Base-by-base conservation (phyloP, 2,797 vertebrate genomes). In the Ispidina picta region DNA sequence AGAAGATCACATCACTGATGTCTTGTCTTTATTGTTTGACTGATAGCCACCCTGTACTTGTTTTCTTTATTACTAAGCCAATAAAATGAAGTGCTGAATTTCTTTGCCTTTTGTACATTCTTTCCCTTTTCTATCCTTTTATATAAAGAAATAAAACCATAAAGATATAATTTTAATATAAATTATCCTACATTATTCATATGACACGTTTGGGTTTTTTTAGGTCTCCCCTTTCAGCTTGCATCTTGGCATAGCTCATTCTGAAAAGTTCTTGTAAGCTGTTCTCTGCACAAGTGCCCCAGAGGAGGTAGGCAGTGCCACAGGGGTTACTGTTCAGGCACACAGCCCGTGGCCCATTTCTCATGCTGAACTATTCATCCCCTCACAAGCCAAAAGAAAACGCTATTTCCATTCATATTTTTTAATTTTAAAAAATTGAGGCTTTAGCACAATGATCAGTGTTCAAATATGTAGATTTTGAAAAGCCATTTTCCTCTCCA, bases 11-110 rank as follows among this genome's bases (percentile, higher is more conserved):
- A 29, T 78, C 23, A 25, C 39, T 89, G 63, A 55, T 84, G 87
- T 86, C 69, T 90, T 83, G 73, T 90, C 83, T 78, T 94, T 90
- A 55, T 79, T 60, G 37, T 59, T 79, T 75, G n/a, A 49, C 43
- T 74, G 69, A 84, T 69, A 88, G 15, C n/a, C 71, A 33, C 39
- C 9, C 62, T 77, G 35, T 51, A 44, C 28, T 85, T 83, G 3
- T 59, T 78, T 86, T 92, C 25, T 93, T 89, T 25, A 44, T 65
- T 88, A 48, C 8, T 58, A 52, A 60, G 15, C 6, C 2, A 2
- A 43, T 71, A 63, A 86, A 88, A 56, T 56, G 8, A 59, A 74
- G 39, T 43, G 14, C 35, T 33, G 5, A 51, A 37, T 90, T 73
- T 89, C 71, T 68, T 83, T 66, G 20, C 55, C 20, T 58, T 82